Conservation (phyloP, 2,888 invertebrate genomes). For the Microctonus aethiopoides region DNA sequence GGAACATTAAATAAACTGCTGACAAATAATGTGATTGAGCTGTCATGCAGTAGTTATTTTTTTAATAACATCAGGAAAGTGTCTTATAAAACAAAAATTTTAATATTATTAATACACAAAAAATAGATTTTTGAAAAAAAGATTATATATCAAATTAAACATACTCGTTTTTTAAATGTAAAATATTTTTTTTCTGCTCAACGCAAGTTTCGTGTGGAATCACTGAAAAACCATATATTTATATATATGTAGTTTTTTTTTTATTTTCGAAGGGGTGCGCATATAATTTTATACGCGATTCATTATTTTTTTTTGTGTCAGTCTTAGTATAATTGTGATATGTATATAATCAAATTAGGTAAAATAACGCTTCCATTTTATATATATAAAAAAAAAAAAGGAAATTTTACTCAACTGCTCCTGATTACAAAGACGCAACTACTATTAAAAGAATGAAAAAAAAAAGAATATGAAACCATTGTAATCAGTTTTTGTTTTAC, state of each 20-base stretch:
- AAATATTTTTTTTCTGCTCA: background rate
- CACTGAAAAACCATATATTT: too few species aligned
- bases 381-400: background rate
- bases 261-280: background rate
- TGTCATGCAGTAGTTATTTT: background rate
- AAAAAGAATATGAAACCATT: slow-evolving; percentile 22
- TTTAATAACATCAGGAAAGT: background rate
- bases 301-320: slow-evolving; percentile 9
- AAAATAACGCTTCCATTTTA: slow-evolving; percentile 47
- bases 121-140: background rate
- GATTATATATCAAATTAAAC: background rate
- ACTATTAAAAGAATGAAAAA: too few species aligned
- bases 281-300: background rate
- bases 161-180: background rate
- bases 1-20: background rate
- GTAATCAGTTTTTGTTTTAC: slow-evolving; percentile 16
- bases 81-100: background rate
- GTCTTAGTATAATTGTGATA: slow-evolving; percentile 48
- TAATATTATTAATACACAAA: background rate
- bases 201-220: background rate
- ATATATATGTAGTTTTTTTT: background rate
- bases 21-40: slow-evolving; percentile 22
- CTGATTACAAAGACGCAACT: background rate
- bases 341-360: slow-evolving; percentile 53
- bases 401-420: background rate